Conservation (phyloP, 1,140 invertebrate genomes). For the Rhynchophorus ferrugineus region DNA sequence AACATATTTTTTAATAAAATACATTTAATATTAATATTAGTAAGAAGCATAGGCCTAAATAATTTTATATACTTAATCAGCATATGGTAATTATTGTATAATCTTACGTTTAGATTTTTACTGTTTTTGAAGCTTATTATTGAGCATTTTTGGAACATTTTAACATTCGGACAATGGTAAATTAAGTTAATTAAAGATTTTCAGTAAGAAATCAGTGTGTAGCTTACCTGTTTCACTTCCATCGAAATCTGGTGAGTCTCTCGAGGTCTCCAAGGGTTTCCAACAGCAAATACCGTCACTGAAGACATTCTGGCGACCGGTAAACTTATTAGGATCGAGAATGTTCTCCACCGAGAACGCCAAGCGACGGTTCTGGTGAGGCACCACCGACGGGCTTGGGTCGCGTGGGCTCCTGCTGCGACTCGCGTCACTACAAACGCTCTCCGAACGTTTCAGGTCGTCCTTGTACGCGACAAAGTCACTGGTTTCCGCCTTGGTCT, state of each 20-base stretch:
- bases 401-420: constrained; percentile 39
- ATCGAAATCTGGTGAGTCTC: constrained; percentile 43
- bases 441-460: constrained; percentile 36
- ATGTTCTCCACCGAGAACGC: constrained; percentile 90
- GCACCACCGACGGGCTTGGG: constrained; percentile 39
- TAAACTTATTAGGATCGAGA: constrained; percentile 83
- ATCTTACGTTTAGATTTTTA: too few relatives aligned
- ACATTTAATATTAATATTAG: too few relatives aligned
- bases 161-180: too few relatives aligned
- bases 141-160: too few relatives aligned
- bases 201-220: too few relatives aligned
- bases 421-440: constrained; percentile 43
- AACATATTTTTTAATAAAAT: too few relatives aligned
- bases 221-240: constrained; percentile 50
- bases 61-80: too few relatives aligned
- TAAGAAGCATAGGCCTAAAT: too few relatives aligned
- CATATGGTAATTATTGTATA: too few relatives aligned
- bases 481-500: constrained; percentile 29
- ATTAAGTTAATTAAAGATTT: too few relatives aligned
- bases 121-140: too few relatives aligned
- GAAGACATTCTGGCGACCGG: constrained; percentile 53
- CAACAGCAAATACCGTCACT: constrained; percentile 46
- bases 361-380: constrained; percentile 46
- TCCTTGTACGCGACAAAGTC: constrained; percentile 32
- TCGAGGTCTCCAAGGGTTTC: constrained; percentile 48